These are phyloP conservation scores for Aricia artaxerxes DNA, from an alignment of 2,888 invertebrate genomes.

Conservation along the genomic window DNA sequence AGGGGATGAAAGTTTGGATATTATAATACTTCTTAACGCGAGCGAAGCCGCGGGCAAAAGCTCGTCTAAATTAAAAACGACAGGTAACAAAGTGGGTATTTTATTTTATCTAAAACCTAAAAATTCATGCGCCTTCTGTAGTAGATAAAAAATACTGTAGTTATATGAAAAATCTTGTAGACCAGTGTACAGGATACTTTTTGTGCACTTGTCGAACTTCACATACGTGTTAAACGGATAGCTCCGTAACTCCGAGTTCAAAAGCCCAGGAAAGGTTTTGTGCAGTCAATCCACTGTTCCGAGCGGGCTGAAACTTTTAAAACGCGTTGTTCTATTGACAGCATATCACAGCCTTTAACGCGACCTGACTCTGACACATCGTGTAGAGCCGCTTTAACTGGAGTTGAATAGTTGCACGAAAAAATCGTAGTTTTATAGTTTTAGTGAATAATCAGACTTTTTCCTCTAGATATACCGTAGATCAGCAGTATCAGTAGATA, in stretches of 20 bases:
- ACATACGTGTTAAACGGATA: background rate
- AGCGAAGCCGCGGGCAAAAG: too few relatives aligned
- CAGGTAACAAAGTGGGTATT: too few relatives aligned
- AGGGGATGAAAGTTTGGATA: too few relatives aligned
- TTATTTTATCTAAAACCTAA: too few relatives aligned
- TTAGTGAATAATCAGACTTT: background rate
- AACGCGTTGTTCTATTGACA: background rate
- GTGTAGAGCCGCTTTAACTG: background rate
- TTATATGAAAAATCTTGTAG: too few relatives aligned
- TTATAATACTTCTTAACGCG: too few relatives aligned
- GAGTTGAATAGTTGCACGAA: background rate
- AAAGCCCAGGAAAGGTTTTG: constrained; percentile 19
- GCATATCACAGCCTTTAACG: constrained; percentile 8
- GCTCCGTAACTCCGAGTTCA: background rate
- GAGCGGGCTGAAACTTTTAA: background rate
- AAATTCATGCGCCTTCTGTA: too few relatives aligned
- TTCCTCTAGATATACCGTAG: too few relatives aligned
- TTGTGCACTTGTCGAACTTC: background rate
- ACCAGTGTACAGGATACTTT: background rate
- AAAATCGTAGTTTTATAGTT: background rate
- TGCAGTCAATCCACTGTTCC: background rate
- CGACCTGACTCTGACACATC: background rate
- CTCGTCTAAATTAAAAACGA: too few relatives aligned
- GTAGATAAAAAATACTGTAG: too few relatives aligned
- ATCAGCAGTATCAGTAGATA: too few relatives aligned